A percentile compares a stretch with the other conserved stretches of the same genome.
phyloP scores from a whole-genome alignment of 1,140 invertebrate species.

The Whitmania pigra region DNA sequence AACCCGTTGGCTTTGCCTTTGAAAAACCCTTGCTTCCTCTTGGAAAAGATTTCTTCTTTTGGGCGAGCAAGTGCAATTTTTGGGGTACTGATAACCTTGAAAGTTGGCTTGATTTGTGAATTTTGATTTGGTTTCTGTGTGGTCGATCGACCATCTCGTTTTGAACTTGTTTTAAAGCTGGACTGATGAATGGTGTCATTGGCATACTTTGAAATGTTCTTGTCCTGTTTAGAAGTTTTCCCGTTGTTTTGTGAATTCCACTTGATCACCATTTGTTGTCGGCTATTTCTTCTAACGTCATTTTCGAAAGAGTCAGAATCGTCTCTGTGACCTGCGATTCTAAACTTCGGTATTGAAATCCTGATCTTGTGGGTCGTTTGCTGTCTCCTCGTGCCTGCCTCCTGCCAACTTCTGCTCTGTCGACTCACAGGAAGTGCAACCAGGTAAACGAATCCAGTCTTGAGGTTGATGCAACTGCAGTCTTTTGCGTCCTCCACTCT shows the following conservation, averaged over 20 bases:
- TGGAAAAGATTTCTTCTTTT: background rate
- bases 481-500: background rate
- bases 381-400: background rate
- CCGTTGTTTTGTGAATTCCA: background rate
- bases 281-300: background rate
- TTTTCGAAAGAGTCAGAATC: too few relatives aligned
- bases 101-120: too few relatives aligned
- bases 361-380: background rate
- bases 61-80: background rate
- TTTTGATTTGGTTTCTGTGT: too few relatives aligned
- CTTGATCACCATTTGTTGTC: background rate
- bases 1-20: background rate
- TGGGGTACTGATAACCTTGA: background rate
- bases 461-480: background rate
- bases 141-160: too few relatives aligned
- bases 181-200: too few relatives aligned
- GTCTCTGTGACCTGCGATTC: background rate
- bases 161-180: too few relatives aligned
- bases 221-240: too few relatives aligned
- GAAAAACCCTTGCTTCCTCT: background rate
- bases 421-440: background rate
- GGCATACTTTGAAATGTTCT: too few relatives aligned
- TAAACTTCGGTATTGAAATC: background rate
- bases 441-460: background rate
- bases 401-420: background rate